Evolutionary conservation across 2,113 vertebrate species (phyloP), one percentile per base, ranked within the genome.

Genomic region (Chaetodon auriga): DNA sequence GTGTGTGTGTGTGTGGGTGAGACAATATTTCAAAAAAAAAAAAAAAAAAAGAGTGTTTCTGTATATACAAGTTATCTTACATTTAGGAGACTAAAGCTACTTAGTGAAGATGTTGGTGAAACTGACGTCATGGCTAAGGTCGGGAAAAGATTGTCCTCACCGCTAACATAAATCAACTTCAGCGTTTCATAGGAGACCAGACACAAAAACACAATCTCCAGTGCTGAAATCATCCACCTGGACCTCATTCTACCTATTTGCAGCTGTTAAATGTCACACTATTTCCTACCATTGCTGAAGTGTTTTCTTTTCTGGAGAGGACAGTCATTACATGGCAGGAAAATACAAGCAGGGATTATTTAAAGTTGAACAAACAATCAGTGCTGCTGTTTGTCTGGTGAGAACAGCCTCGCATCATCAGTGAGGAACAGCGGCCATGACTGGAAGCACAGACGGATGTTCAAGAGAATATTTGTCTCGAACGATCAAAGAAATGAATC

Each of bases 231-330:
- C 7, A 51, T 21, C 55, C 45, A 61, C 45, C 14, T 15, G 61
- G 55, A 53, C 65, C 64, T 61, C 46, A 45, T 61, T 78, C 51
- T 25, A 25, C 41, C 7, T 48, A 15, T 49, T 16, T 55, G n/a
- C 60, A 30, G 79, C 35, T 53, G n/a, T 35, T 41, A 69, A 69
- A 82, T 71, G 35, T 55, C 81, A 72, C 41, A 5, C 16, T 9
- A 30, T 66, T 38, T 36, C 7, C 14, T 48, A 38, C 19, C 21
- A 41, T 18, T 75, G 45, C 35, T 62, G 18, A 23, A 15, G 25
- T 73, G 19, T 60, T 58, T 30, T n/a, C n/a, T n/a, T 30, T 30
- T 30, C 41, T 60, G 4, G 4, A 21, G 9, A 49, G 43, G 30
- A 16, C 21, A 58, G n/a, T 18, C 18, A n/a, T 21, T 15, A 41